Base-by-base conservation (phyloP, 2,888 invertebrate genomes). In the Rotaria magnacalcarata region DNA sequence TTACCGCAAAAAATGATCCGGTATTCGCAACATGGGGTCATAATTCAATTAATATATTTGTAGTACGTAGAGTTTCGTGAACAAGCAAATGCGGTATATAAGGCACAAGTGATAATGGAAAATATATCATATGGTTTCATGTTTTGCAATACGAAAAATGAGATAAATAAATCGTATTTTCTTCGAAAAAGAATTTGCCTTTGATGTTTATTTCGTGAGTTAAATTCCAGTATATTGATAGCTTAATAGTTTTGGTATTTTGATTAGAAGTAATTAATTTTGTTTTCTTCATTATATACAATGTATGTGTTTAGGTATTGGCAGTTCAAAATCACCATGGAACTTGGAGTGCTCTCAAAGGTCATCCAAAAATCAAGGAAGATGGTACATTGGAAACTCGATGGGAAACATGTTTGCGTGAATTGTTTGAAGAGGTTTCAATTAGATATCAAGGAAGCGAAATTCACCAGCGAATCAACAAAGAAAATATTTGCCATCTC, bases 311-410 rank as follows among this genome's bases (percentile, higher is more conserved):
- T 58, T n/a, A 58, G 58, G 10, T 58, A 58, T n/a, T 58, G 58
- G 58, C n/a, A 58, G 58, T 58, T n/a, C 58, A 58, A 58, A 58
- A 58, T 58, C 58, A 58, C n/a, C 21, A n/a, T n/a, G 58, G n/a
- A n/a, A 58, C n/a, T 58, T n/a, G n/a, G 24, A n/a, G 58, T 58
- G n/a, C 58, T 8, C 6, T 10, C 2, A 58, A 58, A n/a, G 58
- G 58, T 58, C 58, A 58, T 58, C 58, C 58, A 58, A 58, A 58
- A 58, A n/a, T 58, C 7, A 58, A 58, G 7, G 11, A 58, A 10
- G n/a, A 58, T 58, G 58, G 58, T 8, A 58, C 58, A 58, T 24
- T 58, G 6, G 58, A 58, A 58, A 58, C n/a, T 58, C 58, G n/a
- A 58, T 58, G n/a, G 58, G n/a, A 58, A 58, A 58, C 58, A n/a